These are phyloP conservation scores for Glyptemys insculpta DNA, from an alignment of 2,797 vertebrate genomes.

Conservation along the genomic window DNA sequence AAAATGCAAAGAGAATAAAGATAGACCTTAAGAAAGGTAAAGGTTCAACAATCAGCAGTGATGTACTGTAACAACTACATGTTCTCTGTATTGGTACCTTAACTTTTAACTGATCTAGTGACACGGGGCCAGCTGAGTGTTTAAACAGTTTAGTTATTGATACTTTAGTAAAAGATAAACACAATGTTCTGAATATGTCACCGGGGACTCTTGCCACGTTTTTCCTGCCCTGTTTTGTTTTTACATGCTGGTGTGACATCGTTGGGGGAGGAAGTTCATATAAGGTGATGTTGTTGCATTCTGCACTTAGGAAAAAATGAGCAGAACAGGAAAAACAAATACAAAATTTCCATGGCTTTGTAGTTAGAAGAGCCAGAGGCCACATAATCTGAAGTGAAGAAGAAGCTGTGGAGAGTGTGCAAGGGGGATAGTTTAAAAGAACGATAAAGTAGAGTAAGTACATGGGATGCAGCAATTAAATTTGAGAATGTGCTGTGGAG, in stretches of 20 bases:
- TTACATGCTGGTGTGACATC: too few species aligned
- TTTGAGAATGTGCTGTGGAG: not conserved
- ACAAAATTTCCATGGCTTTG: not conserved
- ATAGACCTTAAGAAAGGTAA: conserved; percentile 97
- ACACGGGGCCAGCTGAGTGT: not conserved
- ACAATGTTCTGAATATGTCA: not conserved
- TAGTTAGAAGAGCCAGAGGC: not conserved
- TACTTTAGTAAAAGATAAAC: not conserved
- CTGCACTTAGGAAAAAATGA: not conserved
- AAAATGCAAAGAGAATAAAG: conserved; percentile 89
- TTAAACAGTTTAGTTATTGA: not conserved
- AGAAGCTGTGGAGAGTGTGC: not conserved
- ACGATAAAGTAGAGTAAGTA: not conserved
- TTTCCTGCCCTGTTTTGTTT: not conserved
- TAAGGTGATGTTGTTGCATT: not conserved
- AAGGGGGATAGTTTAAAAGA: not conserved
- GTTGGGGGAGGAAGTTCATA: not conserved
- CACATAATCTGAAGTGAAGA: not conserved
- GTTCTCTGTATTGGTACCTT: not conserved
- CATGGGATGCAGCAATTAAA: not conserved
- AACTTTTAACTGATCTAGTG: not conserved
- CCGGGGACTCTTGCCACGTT: not conserved
- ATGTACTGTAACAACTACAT: not conserved
- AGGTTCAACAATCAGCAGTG: not conserved
- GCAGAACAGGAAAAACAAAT: not conserved